These are phyloP conservation scores for Schizotus pectinicornis DNA, from an alignment of 2,888 invertebrate genomes.

Conservation along the genomic window DNA sequence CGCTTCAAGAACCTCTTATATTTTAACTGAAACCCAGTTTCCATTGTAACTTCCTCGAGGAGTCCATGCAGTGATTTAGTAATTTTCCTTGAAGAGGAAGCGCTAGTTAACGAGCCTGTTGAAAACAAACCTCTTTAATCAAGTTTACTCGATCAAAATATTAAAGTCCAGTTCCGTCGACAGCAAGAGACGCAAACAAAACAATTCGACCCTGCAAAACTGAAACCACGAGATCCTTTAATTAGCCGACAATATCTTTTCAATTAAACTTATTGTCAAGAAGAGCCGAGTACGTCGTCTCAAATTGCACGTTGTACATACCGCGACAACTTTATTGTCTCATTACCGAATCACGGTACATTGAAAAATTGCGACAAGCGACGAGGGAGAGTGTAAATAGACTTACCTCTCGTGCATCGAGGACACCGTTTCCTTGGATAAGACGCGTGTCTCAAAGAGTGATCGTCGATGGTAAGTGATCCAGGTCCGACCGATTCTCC, in stretches of 20 bases:
- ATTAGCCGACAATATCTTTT: slow-evolving; percentile 5
- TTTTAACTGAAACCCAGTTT: too few relatives aligned
- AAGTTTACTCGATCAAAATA: too few relatives aligned
- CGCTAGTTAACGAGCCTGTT: too few relatives aligned
- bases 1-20: too few relatives aligned
- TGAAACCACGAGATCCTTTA: slow-evolving; percentile 11
- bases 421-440: slow-evolving; percentile 56
- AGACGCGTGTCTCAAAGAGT: slow-evolving; percentile 54
- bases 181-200: too few relatives aligned
- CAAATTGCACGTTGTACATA: slow-evolving; percentile 4
- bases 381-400: slow-evolving; percentile 33
- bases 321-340: slow-evolving; percentile 42
- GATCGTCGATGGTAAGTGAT: slow-evolving; percentile 49
- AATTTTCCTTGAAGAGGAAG: too few relatives aligned
- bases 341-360: slow-evolving; percentile 45
- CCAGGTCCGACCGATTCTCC: slow-evolving; percentile 36
- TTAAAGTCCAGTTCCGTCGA: too few relatives aligned
- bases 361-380: slow-evolving; percentile 43
- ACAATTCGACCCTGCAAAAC: too few relatives aligned
- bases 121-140: too few relatives aligned
- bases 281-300: neutral
- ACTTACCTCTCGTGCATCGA: slow-evolving; percentile 33
- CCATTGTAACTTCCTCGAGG: too few relatives aligned
- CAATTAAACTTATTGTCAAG: slow-evolving; percentile 7
- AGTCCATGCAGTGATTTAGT: too few relatives aligned